phyloP scores from a whole-genome alignment of 2,113 vertebrate species.

The Falco punctatus region DNA sequence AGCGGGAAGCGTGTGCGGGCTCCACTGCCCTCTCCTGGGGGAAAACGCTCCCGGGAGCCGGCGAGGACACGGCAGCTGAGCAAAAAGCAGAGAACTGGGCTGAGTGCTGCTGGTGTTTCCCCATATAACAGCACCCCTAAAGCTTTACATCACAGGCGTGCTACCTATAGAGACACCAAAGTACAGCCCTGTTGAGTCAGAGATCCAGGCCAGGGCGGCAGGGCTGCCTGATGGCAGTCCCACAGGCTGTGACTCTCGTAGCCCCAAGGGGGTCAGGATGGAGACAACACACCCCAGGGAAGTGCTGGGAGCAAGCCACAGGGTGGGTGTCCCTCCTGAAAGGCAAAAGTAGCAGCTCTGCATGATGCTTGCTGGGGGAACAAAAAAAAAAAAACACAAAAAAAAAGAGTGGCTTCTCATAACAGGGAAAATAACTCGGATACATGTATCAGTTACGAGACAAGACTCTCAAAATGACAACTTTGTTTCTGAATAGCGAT shows the following conservation, averaged over 20 bases:
- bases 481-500: not conserved
- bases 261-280: not conserved
- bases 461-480: not conserved
- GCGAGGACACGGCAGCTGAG: not conserved
- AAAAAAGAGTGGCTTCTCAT: not conserved
- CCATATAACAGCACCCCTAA: rapidly evolving
- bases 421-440: not conserved
- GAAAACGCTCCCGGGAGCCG: not conserved
- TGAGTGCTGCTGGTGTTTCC: not conserved
- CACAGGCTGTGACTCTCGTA: not conserved
- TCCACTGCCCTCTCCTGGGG: slow-evolving; percentile 63
- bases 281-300: rapidly evolving
- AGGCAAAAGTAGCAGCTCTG: not conserved
- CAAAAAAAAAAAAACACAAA: not conserved
- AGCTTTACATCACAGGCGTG: not conserved
- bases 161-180: not conserved
- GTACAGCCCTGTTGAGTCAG: not conserved
- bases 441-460: not conserved
- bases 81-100: not conserved
- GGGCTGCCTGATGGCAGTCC: not conserved
- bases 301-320: not conserved
- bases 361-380: not conserved
- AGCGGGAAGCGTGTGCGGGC: not conserved
- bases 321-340: not conserved
- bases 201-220: not conserved